Evolutionary conservation across 2,888 invertebrate genomes (phyloP), one percentile per base, ranked within the genome.

Genomic region (Melinopterus prodromus): DNA sequence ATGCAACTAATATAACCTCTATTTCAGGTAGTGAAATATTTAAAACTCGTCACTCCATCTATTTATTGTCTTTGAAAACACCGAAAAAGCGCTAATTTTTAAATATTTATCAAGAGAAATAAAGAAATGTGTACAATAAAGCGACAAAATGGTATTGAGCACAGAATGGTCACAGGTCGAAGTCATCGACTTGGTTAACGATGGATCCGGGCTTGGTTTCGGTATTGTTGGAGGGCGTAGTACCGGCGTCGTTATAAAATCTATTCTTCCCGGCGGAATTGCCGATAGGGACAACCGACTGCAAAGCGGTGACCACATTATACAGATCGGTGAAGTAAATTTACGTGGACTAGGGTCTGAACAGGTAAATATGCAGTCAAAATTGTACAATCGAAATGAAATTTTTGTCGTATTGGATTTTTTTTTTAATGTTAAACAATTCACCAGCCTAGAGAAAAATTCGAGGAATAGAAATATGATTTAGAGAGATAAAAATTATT

Each of bases 111-210:
- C 71, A 79, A 77, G 76, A 15, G 78, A 77, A 38, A 71, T 70
- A 75, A 35, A 81, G 79, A 81, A 75, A 81, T 81, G 81, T 79
- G 79, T 78, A 80, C 81, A 81, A 78, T 81, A 79, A 83, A 72
- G 81, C 79, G 82, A 80, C 83, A 86, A 86, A 85, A 93, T 94
- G 94, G 94, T 94, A 94, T 93, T 99, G 91, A 98, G 97, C 91
- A 99, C 99, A 90, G 99, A 99, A 93, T 99, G 98, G 98, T 98
- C 98, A 86, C 99, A 99, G 93, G 98, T 99, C 90, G 99, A 99
- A 94, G 97, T 98, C 87, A 98, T 99, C 90, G 99, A 99, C 91
- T 93, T 99, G 86, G 93, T 96, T 85, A 99, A 99, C 90, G 99
- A 99, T 92, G 99, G 98, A 85, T 96, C 97, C 87, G 98, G 99